Evolutionary conservation across 2,113 vertebrate genomes (phyloP).

Genomic region (Gila orcuttii): DNA sequence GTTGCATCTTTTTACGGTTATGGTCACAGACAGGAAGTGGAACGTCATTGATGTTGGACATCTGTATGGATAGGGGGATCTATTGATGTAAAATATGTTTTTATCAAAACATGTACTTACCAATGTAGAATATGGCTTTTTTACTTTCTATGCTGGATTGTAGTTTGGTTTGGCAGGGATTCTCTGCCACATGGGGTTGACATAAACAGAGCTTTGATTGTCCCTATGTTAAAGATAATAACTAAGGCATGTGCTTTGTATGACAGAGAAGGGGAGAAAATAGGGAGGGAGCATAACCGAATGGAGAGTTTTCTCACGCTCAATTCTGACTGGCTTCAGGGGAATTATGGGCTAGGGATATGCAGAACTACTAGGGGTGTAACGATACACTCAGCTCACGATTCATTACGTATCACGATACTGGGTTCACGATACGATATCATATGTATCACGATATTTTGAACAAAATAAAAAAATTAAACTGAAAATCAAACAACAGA

Average conservation of each 20-base stretch:
- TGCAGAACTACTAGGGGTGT: not conserved
- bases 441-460: too few species aligned
- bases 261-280: conserved; percentile 33
- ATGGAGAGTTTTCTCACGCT: conserved; percentile 1
- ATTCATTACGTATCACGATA: too few species aligned
- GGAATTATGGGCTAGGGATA: conserved; percentile 23
- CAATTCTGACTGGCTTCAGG: not conserved
- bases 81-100: conserved; percentile 40
- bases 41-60: conserved; percentile 54
- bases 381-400: too few species aligned
- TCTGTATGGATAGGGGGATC: not conserved
- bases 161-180: not conserved
- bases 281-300: not conserved
- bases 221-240: conserved; percentile 64
- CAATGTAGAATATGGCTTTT: not conserved
- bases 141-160: not conserved
- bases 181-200: conserved; percentile 2
- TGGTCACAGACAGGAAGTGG: conserved; percentile 72
- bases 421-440: too few species aligned
- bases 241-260: conserved; percentile 59
- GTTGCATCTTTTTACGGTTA: conserved; percentile 64
- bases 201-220: conserved; percentile 53
- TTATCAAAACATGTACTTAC: too few species aligned
- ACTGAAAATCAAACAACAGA: too few species aligned
- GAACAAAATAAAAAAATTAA: too few species aligned